Evolutionary conservation across 2,113 vertebrate genomes (phyloP), one percentile per base, ranked within the genome.

Genomic region (Rhinoptilus africanus): DNA sequence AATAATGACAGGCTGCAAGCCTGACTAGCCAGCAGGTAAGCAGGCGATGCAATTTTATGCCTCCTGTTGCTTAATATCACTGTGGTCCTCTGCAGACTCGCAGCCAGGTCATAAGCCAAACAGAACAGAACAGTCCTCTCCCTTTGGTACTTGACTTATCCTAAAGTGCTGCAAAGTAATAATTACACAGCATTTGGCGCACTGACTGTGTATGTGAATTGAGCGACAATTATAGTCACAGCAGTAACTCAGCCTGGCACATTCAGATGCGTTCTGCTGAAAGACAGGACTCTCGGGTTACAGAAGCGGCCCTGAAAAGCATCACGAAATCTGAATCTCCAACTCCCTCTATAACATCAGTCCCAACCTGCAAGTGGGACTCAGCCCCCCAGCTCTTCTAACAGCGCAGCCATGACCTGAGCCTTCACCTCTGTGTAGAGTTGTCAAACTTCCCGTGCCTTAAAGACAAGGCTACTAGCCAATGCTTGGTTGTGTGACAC

Each of bases 201-300:
- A 76, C 62, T 63, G 83, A 67, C 83, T 90, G 60, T 8, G 28
- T 45, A 73, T 82, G 79, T 1, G 26, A 96, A 89, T 45, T 47
- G 64, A 76, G 74, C 3, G 15, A 60, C 88, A 96, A 91, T 91
- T 91, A 88, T 10, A 66, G n/a, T 39, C 67, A 47, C 54, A 94
- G 94, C 74, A 91, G 93, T 91, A 94, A 88, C 48, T 97, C 92
- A 95, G 80, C 43, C 86, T 77, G 59, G 77, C 76, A 89, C 56
- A n/a, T 60, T 92, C 88, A 93, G 66, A 89, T 48, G 34, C 2
- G 4, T 84, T 96, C 67, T 91, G 76, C 82, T 92, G 71, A 89
- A 93, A 85, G 60, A 88, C 6, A 24, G 60, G 37, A 87, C 85
- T 68, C 56, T 59, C 2, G 2, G 50, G 39, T 87, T 95, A 87